Evolutionary conservation across 1,140 invertebrate genomes (phyloP).

Genomic region (Bombyx mandarina): DNA sequence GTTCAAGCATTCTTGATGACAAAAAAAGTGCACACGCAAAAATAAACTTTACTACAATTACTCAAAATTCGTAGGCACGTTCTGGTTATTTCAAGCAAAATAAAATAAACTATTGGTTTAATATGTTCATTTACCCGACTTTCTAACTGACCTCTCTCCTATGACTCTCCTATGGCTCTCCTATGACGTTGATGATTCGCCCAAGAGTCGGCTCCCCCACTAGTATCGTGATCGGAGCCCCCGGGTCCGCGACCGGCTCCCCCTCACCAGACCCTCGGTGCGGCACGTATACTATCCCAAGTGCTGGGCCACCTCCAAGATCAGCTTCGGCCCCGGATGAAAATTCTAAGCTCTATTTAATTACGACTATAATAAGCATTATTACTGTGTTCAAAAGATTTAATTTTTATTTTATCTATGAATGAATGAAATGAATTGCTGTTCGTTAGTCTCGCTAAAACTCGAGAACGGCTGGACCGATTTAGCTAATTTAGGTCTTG

Average conservation of each 20-base stretch:
- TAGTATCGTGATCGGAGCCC: conserved; percentile 96
- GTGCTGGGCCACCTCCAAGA: conserved; percentile 83
- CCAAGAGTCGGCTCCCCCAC: conserved; percentile 97
- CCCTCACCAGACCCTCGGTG: conserved; percentile 96
- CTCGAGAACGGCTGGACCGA: no score
- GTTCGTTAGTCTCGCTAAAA: no score
- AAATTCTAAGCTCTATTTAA: background rate
- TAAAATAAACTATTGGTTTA: no score
- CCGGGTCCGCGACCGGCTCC: conserved; percentile 91
- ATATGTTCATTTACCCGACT: background rate
- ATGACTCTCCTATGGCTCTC: conserved; percentile 90
- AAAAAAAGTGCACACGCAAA: no score
- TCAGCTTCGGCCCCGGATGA: conserved; percentile 70
- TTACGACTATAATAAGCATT: background rate
- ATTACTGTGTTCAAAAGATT: no score
- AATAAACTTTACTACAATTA: no score
- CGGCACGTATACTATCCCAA: conserved; percentile 94
- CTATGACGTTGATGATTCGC: conserved; percentile 98
- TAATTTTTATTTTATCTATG: no score
- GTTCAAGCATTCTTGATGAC: no score
- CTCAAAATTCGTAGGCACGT: no score
- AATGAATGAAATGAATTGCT: no score
- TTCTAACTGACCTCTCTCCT: conserved; percentile 67
- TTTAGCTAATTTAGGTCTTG: no score
- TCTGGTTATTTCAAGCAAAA: no score